Evolutionary conservation across 2,888 invertebrate species (phyloP).

Genomic region (Opisthograptis luteolata): DNA sequence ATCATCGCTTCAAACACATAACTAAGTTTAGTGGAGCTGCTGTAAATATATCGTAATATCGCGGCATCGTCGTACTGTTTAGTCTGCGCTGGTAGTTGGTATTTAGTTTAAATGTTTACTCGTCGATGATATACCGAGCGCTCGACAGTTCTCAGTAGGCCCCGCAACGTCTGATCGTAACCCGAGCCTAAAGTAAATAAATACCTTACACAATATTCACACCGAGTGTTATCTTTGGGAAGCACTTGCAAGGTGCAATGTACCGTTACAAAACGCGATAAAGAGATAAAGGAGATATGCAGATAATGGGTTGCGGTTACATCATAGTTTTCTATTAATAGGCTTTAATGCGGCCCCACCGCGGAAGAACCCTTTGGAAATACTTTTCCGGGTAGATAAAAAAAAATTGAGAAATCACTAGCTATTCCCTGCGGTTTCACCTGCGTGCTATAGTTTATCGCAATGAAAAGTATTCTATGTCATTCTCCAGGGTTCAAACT

Average conservation of each 20-base stretch:
- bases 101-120: constrained; percentile 49
- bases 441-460: no score
- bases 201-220: constrained; percentile 35
- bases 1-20: no score
- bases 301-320: constrained; percentile 20
- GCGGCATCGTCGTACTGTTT: constrained; percentile 41
- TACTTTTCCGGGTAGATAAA: constrained; percentile 7
- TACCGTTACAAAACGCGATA: constrained; percentile 33
- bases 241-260: constrained; percentile 34
- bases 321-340: constrained; percentile 15
- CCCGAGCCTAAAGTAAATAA: constrained; percentile 36
- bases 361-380: not conserved
- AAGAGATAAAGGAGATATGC: constrained; percentile 27
- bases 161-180: constrained; percentile 55
- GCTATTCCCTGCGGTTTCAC: no score
- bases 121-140: constrained; percentile 48
- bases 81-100: constrained; percentile 49
- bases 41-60: constrained; percentile 18
- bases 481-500: no score
- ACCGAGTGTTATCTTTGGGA: constrained; percentile 33
- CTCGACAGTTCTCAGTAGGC: constrained; percentile 43
- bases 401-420: no score
- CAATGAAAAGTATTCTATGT: no score
- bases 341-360: not conserved
- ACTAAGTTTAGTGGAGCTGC: no score